These are phyloP conservation scores for Linyphia triangularis DNA, from an alignment of 2,888 invertebrate genomes.

Conservation along the genomic window DNA sequence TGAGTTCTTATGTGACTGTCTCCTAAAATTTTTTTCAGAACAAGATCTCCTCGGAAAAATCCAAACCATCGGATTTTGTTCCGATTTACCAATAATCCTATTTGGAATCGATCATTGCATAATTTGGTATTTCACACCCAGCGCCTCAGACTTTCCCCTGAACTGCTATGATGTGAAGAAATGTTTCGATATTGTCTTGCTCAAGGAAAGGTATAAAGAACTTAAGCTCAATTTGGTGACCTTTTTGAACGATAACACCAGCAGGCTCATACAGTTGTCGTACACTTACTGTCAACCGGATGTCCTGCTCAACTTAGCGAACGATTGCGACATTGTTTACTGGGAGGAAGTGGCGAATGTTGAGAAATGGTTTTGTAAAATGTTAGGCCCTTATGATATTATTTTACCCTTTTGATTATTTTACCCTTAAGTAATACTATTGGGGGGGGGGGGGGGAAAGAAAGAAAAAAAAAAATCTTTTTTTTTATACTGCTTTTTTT, in stretches of 20 bases:
- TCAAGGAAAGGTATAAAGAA: constrained; percentile 26
- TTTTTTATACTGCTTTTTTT: too few species aligned
- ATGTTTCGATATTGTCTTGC: constrained; percentile 63
- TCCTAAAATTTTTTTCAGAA: constrained; percentile 47
- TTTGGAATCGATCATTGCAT: constrained; percentile 36
- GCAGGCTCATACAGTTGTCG: constrained; percentile 4
- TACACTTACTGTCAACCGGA: constrained; percentile 29
- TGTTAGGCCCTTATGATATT: too few species aligned
- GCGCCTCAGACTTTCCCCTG: constrained; percentile 43
- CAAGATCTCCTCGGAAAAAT: constrained; percentile 2
- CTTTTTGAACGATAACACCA: constrained; percentile 32
- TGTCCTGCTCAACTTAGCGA: constrained; percentile 14
- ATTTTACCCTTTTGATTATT: too few species aligned
- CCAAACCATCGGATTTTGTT: constrained; percentile 41
- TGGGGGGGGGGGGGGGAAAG: too few species aligned
- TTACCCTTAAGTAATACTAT: too few species aligned
- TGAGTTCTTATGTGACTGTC: constrained; percentile 48
- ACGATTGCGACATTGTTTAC: constrained; percentile 49
- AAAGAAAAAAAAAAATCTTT: too few species aligned
- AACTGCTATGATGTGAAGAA: constrained; percentile 45
- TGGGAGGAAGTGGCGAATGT: constrained; percentile 2
- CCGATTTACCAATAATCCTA: constrained; percentile 41
- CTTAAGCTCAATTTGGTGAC: constrained; percentile 19
- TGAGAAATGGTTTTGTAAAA: constrained; percentile 61
- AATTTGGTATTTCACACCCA: constrained; percentile 39